Percentiles rank a stretch among this genome's conserved stretches.
phyloP scores from a whole-genome alignment of 64 coral and sea anemone genomes.

The Actinia tenebrosa region DNA sequence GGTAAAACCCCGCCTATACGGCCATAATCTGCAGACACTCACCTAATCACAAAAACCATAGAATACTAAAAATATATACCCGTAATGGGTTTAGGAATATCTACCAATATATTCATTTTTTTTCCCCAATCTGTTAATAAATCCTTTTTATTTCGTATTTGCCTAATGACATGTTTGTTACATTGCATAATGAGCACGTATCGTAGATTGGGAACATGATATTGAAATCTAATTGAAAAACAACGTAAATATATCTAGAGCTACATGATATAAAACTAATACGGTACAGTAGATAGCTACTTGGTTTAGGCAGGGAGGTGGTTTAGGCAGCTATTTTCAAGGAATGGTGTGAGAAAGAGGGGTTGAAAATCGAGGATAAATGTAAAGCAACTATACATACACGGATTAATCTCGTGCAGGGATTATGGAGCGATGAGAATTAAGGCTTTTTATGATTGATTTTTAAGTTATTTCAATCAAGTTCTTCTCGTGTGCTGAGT shows the following conservation, averaged over 20 bases:
- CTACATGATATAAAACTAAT: not conserved
- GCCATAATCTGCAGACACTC: not conserved
- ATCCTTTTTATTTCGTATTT: slow-evolving; percentile 8
- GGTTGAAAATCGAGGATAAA: not conserved
- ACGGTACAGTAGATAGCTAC: not conserved
- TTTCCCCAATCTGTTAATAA: not conserved
- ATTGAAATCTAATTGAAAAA: not conserved
- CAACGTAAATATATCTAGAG: not conserved
- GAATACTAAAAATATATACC: not conserved
- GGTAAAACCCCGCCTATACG: not conserved
- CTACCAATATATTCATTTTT: not conserved
- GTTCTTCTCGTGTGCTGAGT: not conserved
- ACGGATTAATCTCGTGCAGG: not conserved
- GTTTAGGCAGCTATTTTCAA: not conserved
- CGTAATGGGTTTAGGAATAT: not conserved
- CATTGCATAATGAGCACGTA: not conserved
- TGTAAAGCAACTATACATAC: not conserved
- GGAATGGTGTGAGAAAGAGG: not conserved
- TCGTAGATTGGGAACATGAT: not conserved
- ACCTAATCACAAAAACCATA: not conserved
- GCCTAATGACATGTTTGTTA: slow-evolving; percentile 13
- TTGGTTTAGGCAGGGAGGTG: too few relatives aligned
- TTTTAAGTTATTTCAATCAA: not conserved
- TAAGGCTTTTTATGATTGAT: not conserved
- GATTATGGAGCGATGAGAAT: not conserved